Base-by-base conservation (phyloP, 2,888 invertebrate species). In the Byasa hedistus region DNA sequence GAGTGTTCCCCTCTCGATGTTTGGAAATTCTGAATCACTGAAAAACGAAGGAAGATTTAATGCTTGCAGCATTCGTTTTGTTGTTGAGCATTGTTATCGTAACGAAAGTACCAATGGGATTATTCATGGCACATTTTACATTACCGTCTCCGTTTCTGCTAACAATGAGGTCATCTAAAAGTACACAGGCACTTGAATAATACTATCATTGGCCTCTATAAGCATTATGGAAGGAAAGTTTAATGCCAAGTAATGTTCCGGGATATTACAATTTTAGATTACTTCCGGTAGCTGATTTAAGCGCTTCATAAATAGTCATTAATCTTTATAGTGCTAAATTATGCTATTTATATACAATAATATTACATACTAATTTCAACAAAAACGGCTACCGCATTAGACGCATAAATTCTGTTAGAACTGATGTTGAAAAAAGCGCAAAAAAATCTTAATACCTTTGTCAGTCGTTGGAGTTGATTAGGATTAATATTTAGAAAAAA, bases 81-180 rank as follows among this genome's bases (percentile, higher is more conserved):
- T 39, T 39, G 39, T 39, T 68, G 63, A 56, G 23, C 58, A 63
- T 61, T 64, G 62, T 70, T 69, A 69, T 70, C 70, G 66, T 54
- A 61, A 48, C 61, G 61, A 66, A 61, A 61, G 68, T 64, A 68
- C 68, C 69, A 65, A 68, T 36, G 63, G 69, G 63, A 69, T 72
- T 71, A 72, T 73, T 73, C 70, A 74, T 70, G 69, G 70, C 59
- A 58, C 63, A 71, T 72, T 72, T 69, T 69, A 61, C 65, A 63
- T 56, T 61, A 66, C 67, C 61, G 68, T 68, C 58, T 59, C 59
- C 68, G 69, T 65, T 66, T 65, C 66, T 63, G 63, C 61, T 61
- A 63, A 64, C 69, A 59, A 73, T 73, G 86, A 84, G 78, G 80
- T 86, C 85, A 85, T 81, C 77, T 76, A 72, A 78, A 76, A 79